Conservation (phyloP, 2,888 invertebrate genomes). For the Drosophila gaucha region DNA sequence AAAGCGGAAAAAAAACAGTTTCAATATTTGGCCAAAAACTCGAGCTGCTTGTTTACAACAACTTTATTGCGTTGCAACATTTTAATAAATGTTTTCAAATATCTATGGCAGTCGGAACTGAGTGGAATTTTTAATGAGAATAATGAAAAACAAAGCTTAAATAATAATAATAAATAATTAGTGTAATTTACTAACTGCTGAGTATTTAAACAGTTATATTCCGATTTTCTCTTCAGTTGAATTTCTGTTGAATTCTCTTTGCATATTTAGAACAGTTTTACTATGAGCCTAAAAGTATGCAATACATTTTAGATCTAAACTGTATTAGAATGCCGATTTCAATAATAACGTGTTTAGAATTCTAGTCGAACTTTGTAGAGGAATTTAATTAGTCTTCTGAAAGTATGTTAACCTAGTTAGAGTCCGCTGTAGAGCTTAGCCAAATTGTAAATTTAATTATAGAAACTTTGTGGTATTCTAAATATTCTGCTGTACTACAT, state of each 20-base stretch:
- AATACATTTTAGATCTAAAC: not conserved
- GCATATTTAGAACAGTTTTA: not conserved
- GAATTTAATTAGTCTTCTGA: not conserved
- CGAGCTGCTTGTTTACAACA: conserved; percentile 5
- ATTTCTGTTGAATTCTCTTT: not conserved
- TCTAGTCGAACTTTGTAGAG: too few species aligned
- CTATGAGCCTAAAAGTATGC: not conserved
- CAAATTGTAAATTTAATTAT: not conserved
- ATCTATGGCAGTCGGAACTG: not conserved
- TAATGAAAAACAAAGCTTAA: not conserved
- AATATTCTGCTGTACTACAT: too few species aligned
- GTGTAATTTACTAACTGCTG: not conserved
- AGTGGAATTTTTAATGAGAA: not conserved
- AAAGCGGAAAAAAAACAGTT: conserved; percentile 13
- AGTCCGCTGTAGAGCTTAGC: not conserved
- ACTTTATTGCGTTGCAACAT: conserved; percentile 16
- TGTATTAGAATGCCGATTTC: not conserved
- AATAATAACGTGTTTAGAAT: not conserved
- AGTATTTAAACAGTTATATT: too few species aligned
- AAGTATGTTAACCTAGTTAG: not conserved
- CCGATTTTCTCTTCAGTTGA: not conserved
- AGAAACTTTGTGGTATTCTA: too few species aligned
- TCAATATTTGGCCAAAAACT: conserved; percentile 31
- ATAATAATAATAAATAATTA: not conserved
- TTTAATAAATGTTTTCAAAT: not conserved